Evolutionary conservation across 1,140 invertebrate species (phyloP).

Genomic region (Dinothrombium tinctorium): DNA sequence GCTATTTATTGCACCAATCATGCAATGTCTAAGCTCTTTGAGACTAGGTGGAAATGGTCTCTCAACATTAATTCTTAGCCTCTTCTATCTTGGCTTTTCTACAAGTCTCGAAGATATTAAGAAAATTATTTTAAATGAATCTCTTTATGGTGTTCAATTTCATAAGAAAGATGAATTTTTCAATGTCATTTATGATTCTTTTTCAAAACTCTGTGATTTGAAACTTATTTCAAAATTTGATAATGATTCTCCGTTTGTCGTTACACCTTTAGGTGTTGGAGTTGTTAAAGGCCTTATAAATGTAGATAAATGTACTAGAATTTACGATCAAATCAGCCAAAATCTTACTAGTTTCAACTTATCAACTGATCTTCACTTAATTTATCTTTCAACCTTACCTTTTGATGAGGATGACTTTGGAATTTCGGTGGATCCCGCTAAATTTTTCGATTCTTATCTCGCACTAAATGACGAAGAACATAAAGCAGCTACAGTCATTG

Average conservation of each 20-base stretch:
- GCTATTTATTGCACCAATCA: constrained; percentile 37
- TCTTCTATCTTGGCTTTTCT: constrained; percentile 35
- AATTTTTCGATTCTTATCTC: constrained; percentile 34
- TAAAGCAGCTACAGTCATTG: constrained; percentile 19
- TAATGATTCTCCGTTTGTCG: constrained; percentile 7
- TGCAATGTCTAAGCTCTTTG: constrained; percentile 38
- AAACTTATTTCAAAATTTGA: constrained; percentile 2
- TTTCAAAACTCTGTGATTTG: constrained; percentile 19
- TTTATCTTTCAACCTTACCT: constrained; percentile 46
- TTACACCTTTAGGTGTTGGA: constrained; percentile 46
- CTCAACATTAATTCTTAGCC: constrained; percentile 36
- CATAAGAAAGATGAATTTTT: constrained; percentile 23
- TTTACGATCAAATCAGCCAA: constrained; percentile 42
- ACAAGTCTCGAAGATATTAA: constrained; percentile 28
- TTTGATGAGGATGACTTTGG: constrained; percentile 34
- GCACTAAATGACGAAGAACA: constrained; percentile 18
- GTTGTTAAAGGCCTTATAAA: constrained; percentile 61
- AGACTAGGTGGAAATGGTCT: constrained; percentile 27
- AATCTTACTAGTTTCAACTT: constrained; percentile 44
- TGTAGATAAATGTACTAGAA: constrained; percentile 31
- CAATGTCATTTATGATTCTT: constrained; percentile 31
- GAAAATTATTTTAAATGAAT: constrained; percentile 25
- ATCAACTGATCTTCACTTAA: constrained; percentile 41
- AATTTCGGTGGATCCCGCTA: constrained; percentile 27
- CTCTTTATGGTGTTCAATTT: constrained; percentile 37